phyloP scores from a whole-genome alignment of 2,888 invertebrate genomes.

The Rhamphomyia laevipes region DNA sequence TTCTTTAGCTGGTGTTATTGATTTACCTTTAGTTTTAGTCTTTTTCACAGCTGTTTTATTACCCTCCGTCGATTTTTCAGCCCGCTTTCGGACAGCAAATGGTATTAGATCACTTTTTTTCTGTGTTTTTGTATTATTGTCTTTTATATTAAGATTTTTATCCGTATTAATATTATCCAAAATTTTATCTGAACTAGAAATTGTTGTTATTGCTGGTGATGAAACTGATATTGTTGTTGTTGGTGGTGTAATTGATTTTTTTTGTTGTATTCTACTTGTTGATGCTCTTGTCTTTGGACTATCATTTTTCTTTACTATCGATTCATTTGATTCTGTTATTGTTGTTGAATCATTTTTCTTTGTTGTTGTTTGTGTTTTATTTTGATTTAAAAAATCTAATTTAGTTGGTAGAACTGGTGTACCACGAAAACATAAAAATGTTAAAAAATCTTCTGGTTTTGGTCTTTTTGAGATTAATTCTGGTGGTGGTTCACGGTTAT shows the following conservation, averaged over 20 bases:
- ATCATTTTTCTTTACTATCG: conserved; percentile 8
- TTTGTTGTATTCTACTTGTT: conserved; percentile 18
- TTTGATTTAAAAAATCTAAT: conserved; percentile 52
- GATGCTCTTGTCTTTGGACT: conserved; percentile 3
- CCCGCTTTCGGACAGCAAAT: conserved; percentile 46
- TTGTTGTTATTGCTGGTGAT: conserved; percentile 7
- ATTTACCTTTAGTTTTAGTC: conserved; percentile 46
- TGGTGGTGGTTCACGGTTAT: conserved; percentile 48
- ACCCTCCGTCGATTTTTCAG: conserved; percentile 36
- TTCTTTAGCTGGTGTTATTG: conserved; percentile 31
- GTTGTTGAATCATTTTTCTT: conserved; percentile 22
- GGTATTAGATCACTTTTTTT: conserved; percentile 26
- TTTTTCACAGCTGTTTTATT: conserved; percentile 38
- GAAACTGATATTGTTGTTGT: conserved; percentile 4
- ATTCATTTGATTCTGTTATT: conserved; percentile 18
- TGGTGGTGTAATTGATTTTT: conserved; percentile 20
- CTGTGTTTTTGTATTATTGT: conserved; percentile 9
- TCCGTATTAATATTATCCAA: conserved; percentile 1
- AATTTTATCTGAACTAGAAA: background rate
- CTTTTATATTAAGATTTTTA: conserved; percentile 6
- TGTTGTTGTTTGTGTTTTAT: conserved; percentile 21
- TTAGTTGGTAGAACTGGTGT: conserved; percentile 59
- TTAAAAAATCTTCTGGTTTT: conserved; percentile 75
- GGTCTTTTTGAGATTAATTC: conserved; percentile 58
- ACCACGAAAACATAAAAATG: conserved; percentile 72